Evolutionary conservation across 1,140 invertebrate genomes (phyloP), one percentile per base, ranked within the genome.

Genomic region (Andricus grossulariae): DNA sequence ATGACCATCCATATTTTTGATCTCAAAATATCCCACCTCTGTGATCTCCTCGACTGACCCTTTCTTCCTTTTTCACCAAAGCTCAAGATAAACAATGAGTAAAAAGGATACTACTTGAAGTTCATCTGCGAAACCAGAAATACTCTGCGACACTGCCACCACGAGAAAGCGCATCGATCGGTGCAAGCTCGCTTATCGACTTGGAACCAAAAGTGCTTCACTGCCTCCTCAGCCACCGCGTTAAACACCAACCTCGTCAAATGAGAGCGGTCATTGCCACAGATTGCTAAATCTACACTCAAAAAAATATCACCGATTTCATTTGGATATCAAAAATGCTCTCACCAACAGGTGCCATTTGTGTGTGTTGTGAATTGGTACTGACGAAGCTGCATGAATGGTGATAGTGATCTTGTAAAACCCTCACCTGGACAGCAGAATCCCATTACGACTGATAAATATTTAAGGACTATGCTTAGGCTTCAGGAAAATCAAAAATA

Each of bases 171-270:
- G 60, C 60, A 66, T 66, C 60, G 60, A 66, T 39, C 60, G 60
- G 15, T 66, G 60, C 60, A 66, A 66, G 60, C 25, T 60, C 21
- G 57, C 60, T 16, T 66, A 66, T 66, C 60, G 39, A 66, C 54
- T 55, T 55, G 18, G 54, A 55, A 55, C 21, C 54, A 55, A 55
- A 66, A 66, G 60, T 45, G 60, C 39, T 39, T 39, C 60, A 39
- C 60, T 39, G 60, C 60, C 60, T 66, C 60, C 25, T 32, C 25
- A 32, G 25, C 25, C 4, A 32, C 25, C 25, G 5, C 25, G 25
- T 32, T 32, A 32, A 3, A 5, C 25, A 32, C 25, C 4, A 32
- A 5, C 25, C 25, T 45, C 39, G 39, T 7, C 8, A 45, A 45
- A 45, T 45, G 39, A 45, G 39, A 11, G 8, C 39, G 39, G 39